Evolutionary conservation across 2,888 invertebrate genomes (phyloP).

Genomic region (Erebia palarica): DNA sequence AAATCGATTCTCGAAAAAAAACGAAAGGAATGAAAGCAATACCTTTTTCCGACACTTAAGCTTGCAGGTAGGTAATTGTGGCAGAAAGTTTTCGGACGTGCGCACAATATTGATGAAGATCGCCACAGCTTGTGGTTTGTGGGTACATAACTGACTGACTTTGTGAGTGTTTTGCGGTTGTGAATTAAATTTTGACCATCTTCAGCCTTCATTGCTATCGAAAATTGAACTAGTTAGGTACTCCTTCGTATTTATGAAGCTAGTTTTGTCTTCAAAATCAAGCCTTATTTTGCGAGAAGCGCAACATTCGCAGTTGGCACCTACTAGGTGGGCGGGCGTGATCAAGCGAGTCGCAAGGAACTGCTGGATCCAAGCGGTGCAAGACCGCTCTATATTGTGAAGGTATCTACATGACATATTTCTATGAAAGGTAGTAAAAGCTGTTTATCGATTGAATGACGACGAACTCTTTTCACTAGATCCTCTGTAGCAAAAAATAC

Average conservation of each 20-base stretch:
- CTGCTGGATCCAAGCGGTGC: too few species aligned
- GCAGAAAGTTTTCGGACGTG: conserved; percentile 80
- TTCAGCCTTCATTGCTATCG: background rate
- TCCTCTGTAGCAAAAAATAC: too few species aligned
- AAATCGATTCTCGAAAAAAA: conserved; percentile 64
- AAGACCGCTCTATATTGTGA: too few species aligned
- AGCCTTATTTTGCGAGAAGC: background rate
- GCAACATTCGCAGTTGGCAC: too few species aligned
- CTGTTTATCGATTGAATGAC: too few species aligned
- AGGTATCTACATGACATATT: too few species aligned
- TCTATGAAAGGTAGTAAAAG: too few species aligned
- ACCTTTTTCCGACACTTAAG: conserved; percentile 81
- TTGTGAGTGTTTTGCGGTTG: background rate
- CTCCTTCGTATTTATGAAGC: background rate
- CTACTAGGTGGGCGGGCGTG: too few species aligned
- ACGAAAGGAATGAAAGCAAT: conserved; percentile 74
- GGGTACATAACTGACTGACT: conserved; percentile 33
- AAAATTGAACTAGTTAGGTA: background rate
- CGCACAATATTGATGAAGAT: conserved; percentile 73
- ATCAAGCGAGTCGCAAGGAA: too few species aligned
- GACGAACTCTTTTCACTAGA: too few species aligned
- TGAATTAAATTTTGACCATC: background rate
- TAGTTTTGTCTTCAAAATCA: background rate
- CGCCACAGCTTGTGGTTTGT: conserved; percentile 41
- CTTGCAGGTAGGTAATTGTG: conserved; percentile 83